phyloP scores from a whole-genome alignment of 2,113 vertebrate species.

The Tragelaphus imberbis region DNA sequence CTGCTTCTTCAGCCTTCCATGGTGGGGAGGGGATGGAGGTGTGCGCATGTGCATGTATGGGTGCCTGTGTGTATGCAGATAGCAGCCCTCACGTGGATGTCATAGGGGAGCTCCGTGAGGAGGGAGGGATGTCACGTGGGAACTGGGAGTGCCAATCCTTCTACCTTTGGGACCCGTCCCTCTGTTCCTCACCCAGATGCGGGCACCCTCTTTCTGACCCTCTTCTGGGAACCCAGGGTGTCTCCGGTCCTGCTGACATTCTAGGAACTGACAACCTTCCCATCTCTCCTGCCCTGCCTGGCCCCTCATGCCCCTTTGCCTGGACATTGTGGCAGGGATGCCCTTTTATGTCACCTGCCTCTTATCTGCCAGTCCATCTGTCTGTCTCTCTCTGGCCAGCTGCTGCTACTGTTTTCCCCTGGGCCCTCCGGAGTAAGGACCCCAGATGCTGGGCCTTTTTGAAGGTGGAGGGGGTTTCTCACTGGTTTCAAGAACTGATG shows the following conservation, averaged over 20 bases:
- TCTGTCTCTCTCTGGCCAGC: not conserved
- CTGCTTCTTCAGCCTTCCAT: not conserved
- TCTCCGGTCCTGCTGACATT: not conserved
- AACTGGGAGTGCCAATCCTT: not conserved
- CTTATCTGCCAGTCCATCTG: not conserved
- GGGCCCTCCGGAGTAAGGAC: not conserved
- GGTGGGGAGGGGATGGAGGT: not conserved
- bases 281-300: not conserved
- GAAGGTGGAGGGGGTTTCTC: not conserved
- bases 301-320: not conserved
- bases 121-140: not conserved
- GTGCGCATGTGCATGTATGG: too few species aligned
- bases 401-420: not conserved
- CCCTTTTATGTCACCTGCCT: not conserved
- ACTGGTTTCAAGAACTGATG: not conserved
- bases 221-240: not conserved
- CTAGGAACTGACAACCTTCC: not conserved
- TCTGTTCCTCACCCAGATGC: not conserved
- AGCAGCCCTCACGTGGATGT: not conserved
- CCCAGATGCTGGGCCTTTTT: not conserved
- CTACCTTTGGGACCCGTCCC: not conserved
- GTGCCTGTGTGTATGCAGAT: too few species aligned
- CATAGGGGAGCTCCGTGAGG: not conserved
- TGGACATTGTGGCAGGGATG: not conserved
- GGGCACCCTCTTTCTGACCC: not conserved